Conservation (phyloP, 2,113 vertebrate species). For the Grallaria varia region DNA sequence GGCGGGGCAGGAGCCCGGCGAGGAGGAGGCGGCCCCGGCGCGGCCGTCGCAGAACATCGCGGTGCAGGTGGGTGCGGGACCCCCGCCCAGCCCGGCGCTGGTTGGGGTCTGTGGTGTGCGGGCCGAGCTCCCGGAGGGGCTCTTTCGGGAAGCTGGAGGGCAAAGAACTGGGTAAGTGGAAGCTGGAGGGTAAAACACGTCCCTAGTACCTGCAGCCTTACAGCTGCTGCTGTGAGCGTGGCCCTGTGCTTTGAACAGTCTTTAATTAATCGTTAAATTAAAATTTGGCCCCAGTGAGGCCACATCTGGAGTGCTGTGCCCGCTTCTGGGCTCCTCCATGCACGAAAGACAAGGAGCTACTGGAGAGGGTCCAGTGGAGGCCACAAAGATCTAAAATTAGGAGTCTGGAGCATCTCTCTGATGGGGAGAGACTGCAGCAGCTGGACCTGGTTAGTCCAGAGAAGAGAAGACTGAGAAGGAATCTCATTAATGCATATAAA, state of each 20-base stretch:
- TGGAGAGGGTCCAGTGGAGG: background rate
- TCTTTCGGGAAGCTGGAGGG: background rate
- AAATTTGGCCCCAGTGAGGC: background rate
- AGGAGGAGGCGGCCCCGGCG: conserved; percentile 61
- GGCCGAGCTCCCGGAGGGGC: background rate
- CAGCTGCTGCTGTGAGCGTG: background rate
- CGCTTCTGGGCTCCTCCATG: background rate
- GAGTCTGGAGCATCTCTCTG: background rate
- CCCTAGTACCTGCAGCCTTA: background rate
- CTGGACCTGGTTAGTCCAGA: background rate
- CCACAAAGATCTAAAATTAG: background rate
- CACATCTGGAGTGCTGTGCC: background rate
- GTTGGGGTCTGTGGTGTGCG: background rate
- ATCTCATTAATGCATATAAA: background rate
- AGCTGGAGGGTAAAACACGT: background rate
- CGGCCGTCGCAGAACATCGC: conserved; percentile 75
- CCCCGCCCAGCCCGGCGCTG: background rate
- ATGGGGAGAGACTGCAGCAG: background rate
- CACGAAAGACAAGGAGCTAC: background rate
- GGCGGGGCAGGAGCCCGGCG: conserved; percentile 54
- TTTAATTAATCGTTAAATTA: background rate
- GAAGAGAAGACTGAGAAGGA: background rate
- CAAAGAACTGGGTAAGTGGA: background rate
- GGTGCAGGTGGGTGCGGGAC: conserved; percentile 69
- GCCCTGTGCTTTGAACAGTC: accelerated